Conservation (phyloP, 2,888 invertebrate species). For the Orchestes rusci region DNA sequence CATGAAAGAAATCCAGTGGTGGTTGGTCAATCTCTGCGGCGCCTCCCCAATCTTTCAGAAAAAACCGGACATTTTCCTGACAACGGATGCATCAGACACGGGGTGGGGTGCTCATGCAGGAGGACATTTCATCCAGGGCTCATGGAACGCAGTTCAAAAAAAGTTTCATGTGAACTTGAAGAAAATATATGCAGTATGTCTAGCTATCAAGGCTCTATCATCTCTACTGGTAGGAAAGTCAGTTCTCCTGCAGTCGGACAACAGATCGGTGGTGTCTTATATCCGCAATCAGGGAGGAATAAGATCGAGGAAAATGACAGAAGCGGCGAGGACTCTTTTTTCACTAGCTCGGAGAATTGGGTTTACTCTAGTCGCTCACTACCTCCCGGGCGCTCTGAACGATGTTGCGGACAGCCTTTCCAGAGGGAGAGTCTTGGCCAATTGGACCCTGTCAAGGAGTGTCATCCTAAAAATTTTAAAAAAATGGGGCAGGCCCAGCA, state of each 20-base stretch:
- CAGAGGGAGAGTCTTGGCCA: slow-evolving; percentile 13
- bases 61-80: slow-evolving; percentile 18
- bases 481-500: slow-evolving; percentile 24
- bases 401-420: slow-evolving; percentile 26
- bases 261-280: too few relatives aligned
- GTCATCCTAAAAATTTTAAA: slow-evolving; percentile 14
- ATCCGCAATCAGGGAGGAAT: slow-evolving; percentile 25
- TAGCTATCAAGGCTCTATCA: slow-evolving; percentile 3
- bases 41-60: slow-evolving; percentile 16
- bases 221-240: slow-evolving; percentile 6
- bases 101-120: slow-evolving; percentile 23
- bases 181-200: slow-evolving; percentile 22
- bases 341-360: slow-evolving; percentile 9
- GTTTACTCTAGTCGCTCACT: slow-evolving; percentile 15
- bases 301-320: slow-evolving; percentile 12
- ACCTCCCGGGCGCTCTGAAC: slow-evolving; percentile 25
- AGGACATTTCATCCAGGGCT: slow-evolving; percentile 2
- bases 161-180: slow-evolving; percentile 26
- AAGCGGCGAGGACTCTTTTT: slow-evolving; percentile 9
- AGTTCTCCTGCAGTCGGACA: slow-evolving; percentile 24
- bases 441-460: slow-evolving; percentile 21
- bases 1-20: slow-evolving; percentile 16
- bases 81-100: slow-evolving; percentile 23
- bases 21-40: slow-evolving; percentile 15
- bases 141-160: slow-evolving; percentile 5